These are phyloP conservation scores for Cacoxenus indagator DNA, from an alignment of 2,888 invertebrate genomes.

Conservation along the genomic window DNA sequence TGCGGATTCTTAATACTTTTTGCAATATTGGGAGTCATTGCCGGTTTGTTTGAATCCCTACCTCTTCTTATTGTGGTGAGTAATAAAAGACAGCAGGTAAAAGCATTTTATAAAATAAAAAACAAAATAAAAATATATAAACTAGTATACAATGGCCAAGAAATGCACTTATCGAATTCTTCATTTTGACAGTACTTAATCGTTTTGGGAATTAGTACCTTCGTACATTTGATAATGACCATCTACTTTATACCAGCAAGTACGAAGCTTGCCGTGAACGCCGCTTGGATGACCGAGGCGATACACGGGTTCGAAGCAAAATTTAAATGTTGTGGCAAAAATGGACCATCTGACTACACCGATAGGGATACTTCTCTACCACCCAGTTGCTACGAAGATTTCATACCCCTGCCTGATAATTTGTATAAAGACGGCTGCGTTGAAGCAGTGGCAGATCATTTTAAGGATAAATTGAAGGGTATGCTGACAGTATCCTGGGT, in stretches of 20 bases:
- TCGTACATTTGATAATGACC: not conserved
- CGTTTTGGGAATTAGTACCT: not conserved
- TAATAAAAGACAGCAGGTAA: not conserved
- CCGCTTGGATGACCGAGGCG: not conserved
- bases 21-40: not conserved
- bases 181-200: not conserved
- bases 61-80: not conserved
- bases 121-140: not conserved
- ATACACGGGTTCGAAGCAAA: not conserved
- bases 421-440: not conserved
- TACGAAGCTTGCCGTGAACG: not conserved
- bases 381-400: not conserved
- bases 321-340: constrained; percentile 1
- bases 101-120: not conserved
- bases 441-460: not conserved
- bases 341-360: not conserved
- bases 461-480: not conserved
- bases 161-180: not conserved
- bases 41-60: not conserved
- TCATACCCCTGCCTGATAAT: not conserved
- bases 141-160: not conserved
- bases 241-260: not conserved
- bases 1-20: not conserved
- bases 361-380: not conserved
- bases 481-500: not conserved